A percentile compares a stretch with the other conserved stretches of the same genome.
Conservation (phyloP, 2,797 vertebrate genomes). For the Liparis tanakae region DNA sequence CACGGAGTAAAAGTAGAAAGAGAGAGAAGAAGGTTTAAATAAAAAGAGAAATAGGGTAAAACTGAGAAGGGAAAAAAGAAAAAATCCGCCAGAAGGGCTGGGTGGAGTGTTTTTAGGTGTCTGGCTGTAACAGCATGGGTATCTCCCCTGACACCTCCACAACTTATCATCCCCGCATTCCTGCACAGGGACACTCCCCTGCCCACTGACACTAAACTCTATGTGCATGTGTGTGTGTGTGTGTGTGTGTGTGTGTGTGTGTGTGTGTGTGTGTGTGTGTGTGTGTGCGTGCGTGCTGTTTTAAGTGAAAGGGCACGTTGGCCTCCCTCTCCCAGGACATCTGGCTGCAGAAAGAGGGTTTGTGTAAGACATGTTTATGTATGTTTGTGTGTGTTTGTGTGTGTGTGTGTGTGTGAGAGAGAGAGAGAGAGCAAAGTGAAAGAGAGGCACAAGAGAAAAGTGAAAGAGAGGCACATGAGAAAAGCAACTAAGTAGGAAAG, state of each 20-base stretch:
- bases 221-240: conserved; percentile 42
- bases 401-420: conserved; percentile 11
- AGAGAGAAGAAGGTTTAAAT: not conserved
- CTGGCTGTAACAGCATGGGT: conserved; percentile 77
- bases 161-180: conserved; percentile 82
- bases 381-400: conserved; percentile 39
- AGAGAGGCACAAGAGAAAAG: not conserved
- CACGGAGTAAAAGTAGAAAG: not conserved
- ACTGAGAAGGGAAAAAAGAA: conserved; percentile 11
- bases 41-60: not conserved
- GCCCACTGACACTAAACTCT: conserved; percentile 66
- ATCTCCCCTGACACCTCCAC: conserved; percentile 79
- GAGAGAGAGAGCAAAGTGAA: not conserved
- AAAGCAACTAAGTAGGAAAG: conserved; percentile 7
- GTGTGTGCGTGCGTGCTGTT: conserved; percentile 47
- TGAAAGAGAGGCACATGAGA: conserved; percentile 11
- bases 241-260: conserved; percentile 52
- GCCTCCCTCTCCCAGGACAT: conserved; percentile 75
- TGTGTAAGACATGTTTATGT: conserved; percentile 68
- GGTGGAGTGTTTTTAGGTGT: conserved; percentile 79
- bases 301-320: conserved; percentile 71
- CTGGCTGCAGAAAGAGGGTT: conserved; percentile 66
- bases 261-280: conserved; percentile 47
- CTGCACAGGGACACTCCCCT: conserved; percentile 81
- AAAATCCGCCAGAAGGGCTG: conserved; percentile 50